Percentiles rank a stretch among this genome's conserved stretches.
Conservation (phyloP, 2,113 vertebrate species). For the Prolemur simus region DNA sequence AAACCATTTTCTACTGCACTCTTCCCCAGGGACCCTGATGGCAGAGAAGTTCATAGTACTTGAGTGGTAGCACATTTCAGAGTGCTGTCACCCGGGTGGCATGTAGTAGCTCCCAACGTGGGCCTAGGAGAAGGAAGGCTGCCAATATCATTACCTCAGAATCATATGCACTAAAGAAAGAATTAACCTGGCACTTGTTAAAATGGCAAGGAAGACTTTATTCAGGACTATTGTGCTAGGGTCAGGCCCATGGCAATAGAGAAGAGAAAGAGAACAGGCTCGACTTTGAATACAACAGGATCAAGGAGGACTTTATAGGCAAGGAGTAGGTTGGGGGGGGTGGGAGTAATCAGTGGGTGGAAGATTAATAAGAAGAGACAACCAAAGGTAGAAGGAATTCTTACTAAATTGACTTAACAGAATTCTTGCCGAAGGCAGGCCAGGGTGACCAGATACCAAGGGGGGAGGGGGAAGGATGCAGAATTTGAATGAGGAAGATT, state of each 20-base stretch:
- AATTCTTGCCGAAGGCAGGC: background rate
- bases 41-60: background rate
- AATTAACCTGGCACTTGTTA: background rate
- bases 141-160: background rate
- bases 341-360: background rate
- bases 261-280: background rate
- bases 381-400: background rate
- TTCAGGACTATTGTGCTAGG: background rate
- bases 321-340: background rate
- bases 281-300: background rate
- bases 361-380: background rate
- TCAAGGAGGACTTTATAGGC: background rate
- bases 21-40: background rate
- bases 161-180: slow-evolving; percentile 6
- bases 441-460: background rate
- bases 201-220: background rate
- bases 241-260: background rate
- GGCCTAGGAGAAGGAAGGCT: background rate
- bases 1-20: background rate
- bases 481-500: background rate
- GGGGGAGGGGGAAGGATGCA: too few species aligned
- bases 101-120: background rate
- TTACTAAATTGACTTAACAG: background rate
- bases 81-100: background rate
- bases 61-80: slow-evolving; percentile 11